Conservation (phyloP, 2,113 vertebrate species). For the Capreolus pygargus region DNA sequence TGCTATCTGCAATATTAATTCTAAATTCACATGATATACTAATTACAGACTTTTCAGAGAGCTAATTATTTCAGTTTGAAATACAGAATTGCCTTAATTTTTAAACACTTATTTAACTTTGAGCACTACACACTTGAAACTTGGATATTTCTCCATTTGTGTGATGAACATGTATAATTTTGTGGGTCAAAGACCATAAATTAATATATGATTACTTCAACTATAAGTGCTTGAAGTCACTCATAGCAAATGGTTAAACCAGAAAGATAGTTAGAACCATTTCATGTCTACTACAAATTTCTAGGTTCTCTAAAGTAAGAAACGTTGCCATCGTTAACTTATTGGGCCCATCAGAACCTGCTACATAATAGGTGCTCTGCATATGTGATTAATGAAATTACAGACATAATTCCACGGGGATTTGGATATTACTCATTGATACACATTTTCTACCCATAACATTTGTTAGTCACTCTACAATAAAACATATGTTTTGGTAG, state of each 20-base stretch:
- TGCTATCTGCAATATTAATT: slow-evolving; percentile 52
- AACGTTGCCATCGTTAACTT: neutral
- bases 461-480: neutral
- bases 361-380: neutral
- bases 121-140: slow-evolving; percentile 19
- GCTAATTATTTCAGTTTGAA: slow-evolving; percentile 61
- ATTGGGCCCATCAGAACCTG: neutral
- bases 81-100: slow-evolving; percentile 34
- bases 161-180: neutral
- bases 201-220: neutral
- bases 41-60: slow-evolving; percentile 57
- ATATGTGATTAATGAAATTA: neutral
- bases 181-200: neutral
- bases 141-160: neutral
- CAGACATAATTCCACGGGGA: neutral
- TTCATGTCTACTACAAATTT: neutral
- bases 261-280: neutral
- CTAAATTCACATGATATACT: slow-evolving; percentile 57
- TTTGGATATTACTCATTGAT: neutral
- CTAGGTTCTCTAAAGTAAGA: neutral
- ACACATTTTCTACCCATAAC: neutral
- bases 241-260: neutral
- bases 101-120: slow-evolving; percentile 20
- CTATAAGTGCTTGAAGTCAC: neutral
- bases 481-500: neutral